phyloP scores from a whole-genome alignment of 2,113 vertebrate species.

The Shinisaurus crocodilurus region DNA sequence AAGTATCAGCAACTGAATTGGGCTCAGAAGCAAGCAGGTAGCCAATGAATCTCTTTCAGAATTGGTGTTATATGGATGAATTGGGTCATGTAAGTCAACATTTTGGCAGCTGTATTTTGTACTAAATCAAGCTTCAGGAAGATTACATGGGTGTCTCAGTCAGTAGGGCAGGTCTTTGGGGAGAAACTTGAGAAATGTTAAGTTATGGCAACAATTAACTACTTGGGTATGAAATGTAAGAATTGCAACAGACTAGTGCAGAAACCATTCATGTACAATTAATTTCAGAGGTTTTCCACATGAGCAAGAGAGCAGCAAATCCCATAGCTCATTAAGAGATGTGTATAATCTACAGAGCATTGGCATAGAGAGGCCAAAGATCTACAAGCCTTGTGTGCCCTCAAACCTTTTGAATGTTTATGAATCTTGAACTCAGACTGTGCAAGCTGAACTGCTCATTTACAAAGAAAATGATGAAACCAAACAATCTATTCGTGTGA shows the following conservation, averaged over 20 bases:
- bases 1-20: neutral
- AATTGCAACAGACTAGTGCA: constrained; percentile 6
- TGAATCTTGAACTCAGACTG: neutral
- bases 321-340: constrained; percentile 33
- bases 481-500: neutral
- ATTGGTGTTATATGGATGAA: neutral
- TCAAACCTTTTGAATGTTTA: neutral
- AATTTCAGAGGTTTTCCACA: constrained; percentile 45
- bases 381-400: neutral
- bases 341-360: constrained; percentile 38
- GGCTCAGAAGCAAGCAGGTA: neutral
- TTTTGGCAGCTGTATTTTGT: neutral
- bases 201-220: constrained; percentile 33
- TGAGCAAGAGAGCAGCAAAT: constrained; percentile 39
- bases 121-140: neutral
- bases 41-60: neutral
- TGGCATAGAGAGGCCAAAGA: neutral
- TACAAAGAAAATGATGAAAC: neutral
- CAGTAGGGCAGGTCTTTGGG: neutral
- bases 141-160: neutral
- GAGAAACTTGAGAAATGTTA: neutral
- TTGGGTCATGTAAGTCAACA: no score
- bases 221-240: constrained; percentile 34
- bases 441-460: neutral
- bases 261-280: constrained; percentile 32